Evolutionary conservation across 2,888 invertebrate species (phyloP), one percentile per base, ranked within the genome.

Genomic region (Archaeoteleia sp.): DNA sequence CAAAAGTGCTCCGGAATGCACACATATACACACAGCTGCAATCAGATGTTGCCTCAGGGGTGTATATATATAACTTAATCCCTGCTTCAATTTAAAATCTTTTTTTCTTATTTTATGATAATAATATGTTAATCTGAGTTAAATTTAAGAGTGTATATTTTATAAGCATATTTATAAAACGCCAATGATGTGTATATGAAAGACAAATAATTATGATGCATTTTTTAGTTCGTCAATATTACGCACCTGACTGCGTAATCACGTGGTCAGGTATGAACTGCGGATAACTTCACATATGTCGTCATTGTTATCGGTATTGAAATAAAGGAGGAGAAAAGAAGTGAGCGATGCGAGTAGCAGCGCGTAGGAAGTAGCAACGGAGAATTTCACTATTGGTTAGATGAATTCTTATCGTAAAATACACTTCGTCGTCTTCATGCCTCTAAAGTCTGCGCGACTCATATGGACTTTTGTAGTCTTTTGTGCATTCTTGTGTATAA

Each of bases 291-390:
- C 58, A 60, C 10, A 34, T 20, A 10, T 35, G 40, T 49, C 29
- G 35, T 49, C 35, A 35, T 49, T 60, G 45, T 61, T 61, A 51
- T 51, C 51, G 45, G 20, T 45, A 29, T 35, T 12, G 42, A 9
- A 48, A 29, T 40, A 13, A 43, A 23, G 35, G 34, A 9, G 20
- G 25, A 40, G 17, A 37, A 12, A 13, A 46, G 7, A 54, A 53
- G 34, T 34, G 23, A 25, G 23, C 7, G 49, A 58, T 10, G 14
- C 17, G 17, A 12, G 5, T 14, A 34, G n/a, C n/a, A 12, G 27
- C 0, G n/a, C 35, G 10, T 8, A 20, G 20, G 9, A 25, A 34
- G 14, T 35, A 32, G 13, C 5, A n/a, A 34, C 7, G 25, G 10
- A 30, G 32, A 17, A 6, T 25, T n/a, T 13, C 27, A 25, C 8